Percentiles rank a stretch among this genome's conserved stretches.
Conservation (phyloP, 1,140 invertebrate genomes). For the Panonychus citri region DNA sequence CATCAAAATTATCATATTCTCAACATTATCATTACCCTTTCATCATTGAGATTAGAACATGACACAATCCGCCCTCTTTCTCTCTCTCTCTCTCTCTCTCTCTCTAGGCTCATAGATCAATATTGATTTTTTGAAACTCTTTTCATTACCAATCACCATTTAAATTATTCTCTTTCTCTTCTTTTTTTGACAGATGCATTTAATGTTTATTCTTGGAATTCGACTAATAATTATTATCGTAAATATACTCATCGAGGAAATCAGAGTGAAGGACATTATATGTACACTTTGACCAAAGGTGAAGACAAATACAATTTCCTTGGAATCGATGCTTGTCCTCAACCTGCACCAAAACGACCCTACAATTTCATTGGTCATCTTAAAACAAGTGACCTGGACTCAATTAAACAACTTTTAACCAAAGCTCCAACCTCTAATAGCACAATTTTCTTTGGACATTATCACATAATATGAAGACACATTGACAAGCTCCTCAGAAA, state of each 20-base stretch:
- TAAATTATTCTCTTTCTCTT: neutral
- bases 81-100: no score
- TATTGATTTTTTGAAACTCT: no score
- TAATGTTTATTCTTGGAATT: conserved; percentile 32
- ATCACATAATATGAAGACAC: no score
- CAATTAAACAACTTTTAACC: conserved; percentile 1
- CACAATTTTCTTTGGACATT: conserved; percentile 72
- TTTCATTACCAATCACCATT: neutral
- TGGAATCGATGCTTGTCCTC: conserved; percentile 61
- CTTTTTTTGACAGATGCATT: conserved; percentile 54
- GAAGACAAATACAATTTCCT: conserved; percentile 47
- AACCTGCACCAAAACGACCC: conserved; percentile 58
- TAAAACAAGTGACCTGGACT: conserved; percentile 23
- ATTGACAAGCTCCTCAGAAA: no score
- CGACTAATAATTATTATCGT: conserved; percentile 18
- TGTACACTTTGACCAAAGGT: conserved; percentile 33
- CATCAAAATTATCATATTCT: no score
- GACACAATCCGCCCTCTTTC: no score
- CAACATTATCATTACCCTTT: no score
- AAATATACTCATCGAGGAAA: conserved; percentile 56
- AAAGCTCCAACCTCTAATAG: neutral
- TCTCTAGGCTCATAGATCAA: no score
- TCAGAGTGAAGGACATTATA: conserved; percentile 44
- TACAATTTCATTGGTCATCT: conserved; percentile 75
- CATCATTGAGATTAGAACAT: no score